Evolutionary conservation across 2,797 vertebrate species (phyloP).

Genomic region (Picus viridis): DNA sequence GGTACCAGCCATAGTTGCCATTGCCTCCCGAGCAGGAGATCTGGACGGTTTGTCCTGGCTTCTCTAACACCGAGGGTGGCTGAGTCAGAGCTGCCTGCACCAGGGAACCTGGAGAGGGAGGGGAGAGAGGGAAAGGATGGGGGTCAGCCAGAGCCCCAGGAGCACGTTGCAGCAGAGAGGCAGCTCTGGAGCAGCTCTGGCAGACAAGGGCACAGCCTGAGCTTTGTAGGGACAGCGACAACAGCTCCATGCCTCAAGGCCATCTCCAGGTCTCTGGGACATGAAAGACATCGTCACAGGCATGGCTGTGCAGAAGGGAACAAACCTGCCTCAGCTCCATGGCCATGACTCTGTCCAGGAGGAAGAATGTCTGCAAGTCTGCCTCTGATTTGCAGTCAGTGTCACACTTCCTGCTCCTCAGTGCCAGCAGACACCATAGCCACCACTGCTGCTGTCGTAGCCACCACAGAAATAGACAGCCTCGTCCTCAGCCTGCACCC

Average conservation of each 20-base stretch:
- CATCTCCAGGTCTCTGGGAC: too few relatives aligned
- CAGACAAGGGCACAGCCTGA: fast-evolving
- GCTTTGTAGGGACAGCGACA: neutral
- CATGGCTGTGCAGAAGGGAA: too few relatives aligned
- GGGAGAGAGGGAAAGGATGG: neutral
- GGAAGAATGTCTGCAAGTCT: too few relatives aligned
- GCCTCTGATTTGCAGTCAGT: too few relatives aligned
- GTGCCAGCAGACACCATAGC: too few relatives aligned
- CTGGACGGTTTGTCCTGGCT: neutral
- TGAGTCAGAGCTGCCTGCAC: neutral
- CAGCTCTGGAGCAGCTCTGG: neutral
- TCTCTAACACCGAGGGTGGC: neutral
- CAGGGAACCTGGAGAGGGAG: neutral
- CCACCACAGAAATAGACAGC: neutral
- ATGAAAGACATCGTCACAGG: fast-evolving
- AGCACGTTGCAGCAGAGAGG: neutral
- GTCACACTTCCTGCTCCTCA: too few relatives aligned
- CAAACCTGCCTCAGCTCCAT: neutral
- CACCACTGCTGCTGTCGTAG: neutral
- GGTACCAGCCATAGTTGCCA: neutral
- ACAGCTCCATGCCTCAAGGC: too few relatives aligned
- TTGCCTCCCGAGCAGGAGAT: neutral
- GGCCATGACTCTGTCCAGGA: too few relatives aligned
- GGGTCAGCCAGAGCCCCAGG: neutral
- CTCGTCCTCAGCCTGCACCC: neutral